A percentile compares a stretch with the other conserved stretches of the same genome.
phyloP scores from a whole-genome alignment of 2,888 invertebrate genomes.

The Agriopis marginaria region DNA sequence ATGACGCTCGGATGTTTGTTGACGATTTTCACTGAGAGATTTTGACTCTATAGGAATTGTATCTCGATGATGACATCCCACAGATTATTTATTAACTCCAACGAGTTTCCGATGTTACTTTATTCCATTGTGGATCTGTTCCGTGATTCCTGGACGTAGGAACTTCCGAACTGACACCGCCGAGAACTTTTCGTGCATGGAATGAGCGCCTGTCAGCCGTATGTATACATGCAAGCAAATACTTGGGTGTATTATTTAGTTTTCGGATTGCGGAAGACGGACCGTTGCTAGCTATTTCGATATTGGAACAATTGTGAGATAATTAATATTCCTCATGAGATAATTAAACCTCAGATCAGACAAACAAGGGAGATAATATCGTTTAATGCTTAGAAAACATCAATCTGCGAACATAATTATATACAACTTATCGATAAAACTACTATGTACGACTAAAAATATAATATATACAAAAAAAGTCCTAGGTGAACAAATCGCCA shows the following conservation, averaged over 20 bases:
- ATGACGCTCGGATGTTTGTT: too few relatives aligned
- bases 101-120: conserved; percentile 85
- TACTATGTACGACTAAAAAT: too few relatives aligned
- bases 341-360: background rate
- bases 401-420: too few relatives aligned
- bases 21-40: too few relatives aligned
- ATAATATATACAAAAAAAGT: too few relatives aligned
- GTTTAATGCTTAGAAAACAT: too few relatives aligned
- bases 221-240: conserved; percentile 78
- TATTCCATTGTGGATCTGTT: conserved; percentile 84
- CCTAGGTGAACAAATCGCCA: too few relatives aligned
- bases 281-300: conserved; percentile 28
- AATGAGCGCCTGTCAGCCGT: conserved; percentile 82
- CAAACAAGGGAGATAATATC: too few relatives aligned
- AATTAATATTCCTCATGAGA: background rate
- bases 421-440: too few relatives aligned
- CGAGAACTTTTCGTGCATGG: conserved; percentile 84
- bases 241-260: conserved; percentile 73
- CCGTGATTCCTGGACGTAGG: conserved; percentile 76
- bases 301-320: conserved; percentile 5
- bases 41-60: too few relatives aligned
- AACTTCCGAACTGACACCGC: conserved; percentile 81
- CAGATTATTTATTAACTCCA: conserved; percentile 85
- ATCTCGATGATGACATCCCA: conserved; percentile 68
- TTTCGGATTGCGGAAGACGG: conserved; percentile 55